Conservation (phyloP, 1,140 invertebrate genomes). For the Uloborus diversus region DNA sequence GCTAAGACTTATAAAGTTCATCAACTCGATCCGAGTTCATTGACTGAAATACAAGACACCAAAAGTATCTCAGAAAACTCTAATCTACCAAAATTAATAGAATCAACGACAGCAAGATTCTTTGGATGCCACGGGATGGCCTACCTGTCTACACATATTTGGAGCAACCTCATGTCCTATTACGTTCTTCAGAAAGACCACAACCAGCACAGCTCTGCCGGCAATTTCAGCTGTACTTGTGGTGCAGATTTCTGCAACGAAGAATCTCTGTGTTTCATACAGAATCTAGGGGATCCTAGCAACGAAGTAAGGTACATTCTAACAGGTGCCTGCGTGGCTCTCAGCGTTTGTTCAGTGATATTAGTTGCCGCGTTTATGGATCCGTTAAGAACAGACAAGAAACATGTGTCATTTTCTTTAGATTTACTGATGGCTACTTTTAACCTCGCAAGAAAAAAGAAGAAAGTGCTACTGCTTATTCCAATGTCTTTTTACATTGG, state of each 20-base stretch:
- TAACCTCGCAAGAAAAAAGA: constrained; percentile 77
- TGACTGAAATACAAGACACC: background rate
- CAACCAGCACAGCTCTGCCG: no score
- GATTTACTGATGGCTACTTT: constrained; percentile 85
- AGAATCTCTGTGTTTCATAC: constrained; percentile 21
- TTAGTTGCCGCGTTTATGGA: constrained; percentile 89
- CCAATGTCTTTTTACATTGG: constrained; percentile 96
- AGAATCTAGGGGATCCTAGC: constrained; percentile 75
- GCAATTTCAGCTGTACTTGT: background rate
- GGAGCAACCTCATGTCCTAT: constrained; percentile 54
- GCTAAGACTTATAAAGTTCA: background rate
- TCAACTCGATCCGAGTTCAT: no score
- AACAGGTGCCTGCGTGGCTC: constrained; percentile 86
- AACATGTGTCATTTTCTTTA: constrained; percentile 74
- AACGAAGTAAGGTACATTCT: constrained; percentile 87
- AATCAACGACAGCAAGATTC: constrained; percentile 46
- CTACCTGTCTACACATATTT: constrained; percentile 44
- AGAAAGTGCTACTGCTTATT: constrained; percentile 88
- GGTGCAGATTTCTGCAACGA: constrained; percentile 8
- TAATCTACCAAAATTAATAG: background rate
- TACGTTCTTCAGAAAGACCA: constrained; percentile 3
- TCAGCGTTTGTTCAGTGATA: constrained; percentile 82
- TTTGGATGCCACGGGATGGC: constrained; percentile 56
- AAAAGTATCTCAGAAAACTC: background rate
- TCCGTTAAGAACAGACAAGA: constrained; percentile 65